phyloP scores from a whole-genome alignment of 2,888 invertebrate species.

The Amphipoea oculea region DNA sequence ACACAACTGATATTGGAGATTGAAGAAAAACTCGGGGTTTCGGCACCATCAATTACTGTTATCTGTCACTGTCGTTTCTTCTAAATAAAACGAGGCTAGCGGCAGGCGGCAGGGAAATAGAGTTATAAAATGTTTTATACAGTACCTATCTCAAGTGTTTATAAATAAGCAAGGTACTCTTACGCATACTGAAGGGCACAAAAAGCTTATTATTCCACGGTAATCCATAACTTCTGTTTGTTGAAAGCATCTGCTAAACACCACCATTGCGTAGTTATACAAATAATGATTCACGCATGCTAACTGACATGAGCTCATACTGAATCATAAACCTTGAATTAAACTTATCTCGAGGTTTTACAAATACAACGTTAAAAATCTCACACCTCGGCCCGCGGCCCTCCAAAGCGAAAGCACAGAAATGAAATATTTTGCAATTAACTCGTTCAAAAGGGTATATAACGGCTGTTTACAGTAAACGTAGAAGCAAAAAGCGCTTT shows the following conservation, averaged over 20 bases:
- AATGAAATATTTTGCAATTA: constrained; percentile 62
- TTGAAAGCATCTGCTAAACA: constrained; percentile 41
- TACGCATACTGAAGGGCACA: constrained; percentile 1
- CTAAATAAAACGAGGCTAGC: constrained; percentile 22
- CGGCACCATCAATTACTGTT: constrained; percentile 25
- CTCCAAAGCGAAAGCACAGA: constrained; percentile 34
- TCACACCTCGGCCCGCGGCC: constrained; percentile 41
- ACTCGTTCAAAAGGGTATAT: constrained; percentile 48
- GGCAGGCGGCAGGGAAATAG: neutral
- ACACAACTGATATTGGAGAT: constrained; percentile 25
- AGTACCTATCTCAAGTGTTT: neutral
- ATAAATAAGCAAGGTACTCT: constrained; percentile 26
- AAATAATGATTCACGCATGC: constrained; percentile 66
- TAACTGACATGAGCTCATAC: constrained; percentile 68
- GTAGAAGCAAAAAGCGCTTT: constrained; percentile 71
- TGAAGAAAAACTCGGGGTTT: constrained; percentile 28
- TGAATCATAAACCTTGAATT: constrained; percentile 69
- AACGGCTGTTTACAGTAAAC: constrained; percentile 55
- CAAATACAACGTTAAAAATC: constrained; percentile 38
- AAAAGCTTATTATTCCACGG: constrained; percentile 36
- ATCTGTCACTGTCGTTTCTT: constrained; percentile 28
- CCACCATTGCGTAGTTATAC: constrained; percentile 55
- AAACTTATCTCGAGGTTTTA: constrained; percentile 60
- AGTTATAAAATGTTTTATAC: neutral
- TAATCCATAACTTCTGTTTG: constrained; percentile 34